Conservation (phyloP, 2,113 vertebrate genomes). For the Hymenochirus boettgeri region DNA sequence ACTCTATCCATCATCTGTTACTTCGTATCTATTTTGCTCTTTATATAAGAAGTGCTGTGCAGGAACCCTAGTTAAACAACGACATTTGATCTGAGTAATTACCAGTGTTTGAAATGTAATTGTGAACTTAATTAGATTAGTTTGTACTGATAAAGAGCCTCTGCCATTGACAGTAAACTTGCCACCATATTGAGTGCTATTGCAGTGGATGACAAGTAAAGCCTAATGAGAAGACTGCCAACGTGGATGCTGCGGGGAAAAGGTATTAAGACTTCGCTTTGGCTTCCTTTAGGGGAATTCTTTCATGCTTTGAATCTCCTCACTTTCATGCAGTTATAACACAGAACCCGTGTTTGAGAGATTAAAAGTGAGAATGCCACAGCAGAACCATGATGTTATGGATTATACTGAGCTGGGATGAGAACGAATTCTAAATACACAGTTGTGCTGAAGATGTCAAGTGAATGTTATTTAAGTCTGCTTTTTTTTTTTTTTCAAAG, state of each 20-base stretch:
- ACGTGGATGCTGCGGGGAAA: conserved; percentile 41
- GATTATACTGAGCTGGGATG: conserved; percentile 26
- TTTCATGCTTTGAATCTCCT: conserved; percentile 45
- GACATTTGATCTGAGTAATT: too few species aligned
- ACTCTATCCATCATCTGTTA: too few species aligned
- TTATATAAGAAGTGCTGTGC: too few species aligned
- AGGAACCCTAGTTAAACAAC: too few species aligned
- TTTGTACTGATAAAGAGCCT: conserved; percentile 64
- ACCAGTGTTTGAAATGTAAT: conserved; percentile 40
- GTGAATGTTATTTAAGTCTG: conserved; percentile 33
- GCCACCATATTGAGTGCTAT: conserved; percentile 56
- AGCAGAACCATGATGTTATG: conserved; percentile 20
- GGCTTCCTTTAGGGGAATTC: conserved; percentile 54
- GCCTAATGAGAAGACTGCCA: conserved; percentile 60
- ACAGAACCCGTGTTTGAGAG: conserved; percentile 41
- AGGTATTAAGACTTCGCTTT: conserved; percentile 48
- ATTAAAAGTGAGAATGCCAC: conserved; percentile 30
- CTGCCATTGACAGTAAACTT: conserved; percentile 56
- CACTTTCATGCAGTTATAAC: conserved; percentile 38
- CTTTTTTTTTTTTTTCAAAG: conserved; percentile 33
- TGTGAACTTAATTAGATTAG: too few species aligned
- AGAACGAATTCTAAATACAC: conserved; percentile 29
- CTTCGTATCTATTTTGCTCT: too few species aligned
- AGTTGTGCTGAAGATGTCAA: conserved; percentile 28
- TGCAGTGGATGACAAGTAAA: conserved; percentile 52